Evolutionary conservation across 2,797 vertebrate genomes (phyloP).

Genomic region (Propithecus deckenii): DNA sequence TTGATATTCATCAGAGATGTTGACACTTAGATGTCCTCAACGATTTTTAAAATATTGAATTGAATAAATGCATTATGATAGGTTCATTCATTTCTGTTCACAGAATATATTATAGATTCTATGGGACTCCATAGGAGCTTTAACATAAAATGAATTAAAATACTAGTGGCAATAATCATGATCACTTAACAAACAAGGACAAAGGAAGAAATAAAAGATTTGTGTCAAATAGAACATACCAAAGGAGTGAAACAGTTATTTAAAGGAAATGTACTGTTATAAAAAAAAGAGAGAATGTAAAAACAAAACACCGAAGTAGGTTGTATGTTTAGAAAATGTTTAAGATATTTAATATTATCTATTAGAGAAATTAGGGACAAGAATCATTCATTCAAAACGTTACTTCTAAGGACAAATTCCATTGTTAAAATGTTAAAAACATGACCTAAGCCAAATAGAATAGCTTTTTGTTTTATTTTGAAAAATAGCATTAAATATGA

Average conservation of each 20-base stretch:
- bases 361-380: background rate
- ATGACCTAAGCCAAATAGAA: background rate
- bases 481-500: background rate
- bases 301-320: background rate
- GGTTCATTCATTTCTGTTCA: background rate
- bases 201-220: background rate
- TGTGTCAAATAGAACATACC: background rate
- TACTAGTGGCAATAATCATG: background rate
- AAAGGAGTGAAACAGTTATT: background rate
- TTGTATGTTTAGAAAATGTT: background rate
- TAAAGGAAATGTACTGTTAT: background rate
- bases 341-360: background rate
- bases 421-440: background rate
- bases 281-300: background rate
- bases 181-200: background rate
- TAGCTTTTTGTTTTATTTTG: background rate
- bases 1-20: background rate
- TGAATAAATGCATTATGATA: background rate
- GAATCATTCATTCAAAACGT: background rate
- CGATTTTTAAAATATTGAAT: background rate
- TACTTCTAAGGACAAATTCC: conserved; percentile 1
- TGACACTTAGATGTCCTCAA: background rate
- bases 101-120: background rate
- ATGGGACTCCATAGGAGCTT: background rate
- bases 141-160: conserved; percentile 4